These are phyloP conservation scores for Baryphthengus martii DNA, from an alignment of 2,113 vertebrate genomes.

Conservation along the genomic window DNA sequence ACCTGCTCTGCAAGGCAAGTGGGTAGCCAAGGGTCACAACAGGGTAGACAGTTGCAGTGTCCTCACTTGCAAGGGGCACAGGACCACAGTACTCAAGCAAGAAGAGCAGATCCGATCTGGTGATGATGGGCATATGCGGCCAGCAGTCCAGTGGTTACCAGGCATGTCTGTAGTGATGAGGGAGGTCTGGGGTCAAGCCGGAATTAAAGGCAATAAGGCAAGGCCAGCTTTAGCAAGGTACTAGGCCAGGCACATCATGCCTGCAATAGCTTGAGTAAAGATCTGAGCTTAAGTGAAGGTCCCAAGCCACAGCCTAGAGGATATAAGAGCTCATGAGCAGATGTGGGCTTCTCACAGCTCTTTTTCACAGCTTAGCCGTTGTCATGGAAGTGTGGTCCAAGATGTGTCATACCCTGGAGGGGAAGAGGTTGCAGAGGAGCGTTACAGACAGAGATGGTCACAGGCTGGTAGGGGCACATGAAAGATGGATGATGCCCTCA, in stretches of 20 bases:
- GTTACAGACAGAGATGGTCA: background rate
- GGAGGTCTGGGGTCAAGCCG: background rate
- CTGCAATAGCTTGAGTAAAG: background rate
- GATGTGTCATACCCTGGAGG: fast-evolving
- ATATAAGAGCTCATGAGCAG: fast-evolving
- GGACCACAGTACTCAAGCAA: background rate
- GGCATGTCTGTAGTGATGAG: background rate
- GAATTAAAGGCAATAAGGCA: background rate
- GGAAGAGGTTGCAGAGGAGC: background rate
- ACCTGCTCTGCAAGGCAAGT: background rate
- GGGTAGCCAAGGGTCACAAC: background rate
- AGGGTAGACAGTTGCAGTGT: background rate
- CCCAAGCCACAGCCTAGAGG: background rate
- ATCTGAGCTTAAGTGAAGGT: background rate
- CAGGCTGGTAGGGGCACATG: background rate
- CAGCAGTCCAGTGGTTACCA: background rate
- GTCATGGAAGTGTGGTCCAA: background rate
- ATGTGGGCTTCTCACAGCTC: background rate
- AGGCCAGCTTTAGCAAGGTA: background rate
- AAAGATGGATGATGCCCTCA: background rate
- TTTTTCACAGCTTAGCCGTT: background rate
- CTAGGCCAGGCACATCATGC: background rate
- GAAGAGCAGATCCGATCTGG: background rate
- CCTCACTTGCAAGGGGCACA: background rate
- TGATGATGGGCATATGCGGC: background rate